Evolutionary conservation across 2,797 vertebrate species (phyloP).

Genomic region (Poecilia picta): DNA sequence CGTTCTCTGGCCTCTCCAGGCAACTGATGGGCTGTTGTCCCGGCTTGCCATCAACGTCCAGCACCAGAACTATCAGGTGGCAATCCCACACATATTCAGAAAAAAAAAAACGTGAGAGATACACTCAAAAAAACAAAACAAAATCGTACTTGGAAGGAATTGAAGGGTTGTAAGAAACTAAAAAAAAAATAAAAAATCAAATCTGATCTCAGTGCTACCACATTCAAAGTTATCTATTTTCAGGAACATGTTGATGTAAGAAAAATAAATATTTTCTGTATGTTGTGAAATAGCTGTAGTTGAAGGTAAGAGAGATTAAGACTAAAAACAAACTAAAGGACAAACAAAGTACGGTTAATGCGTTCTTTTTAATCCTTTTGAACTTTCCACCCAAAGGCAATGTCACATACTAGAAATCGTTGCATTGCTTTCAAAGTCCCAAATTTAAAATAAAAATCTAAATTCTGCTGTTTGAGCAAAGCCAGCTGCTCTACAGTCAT

Average conservation of each 20-base stretch:
- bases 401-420: neutral
- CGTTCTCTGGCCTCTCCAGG: conserved; percentile 32
- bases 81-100: conserved; percentile 7
- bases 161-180: neutral
- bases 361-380: neutral
- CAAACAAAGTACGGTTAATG: neutral
- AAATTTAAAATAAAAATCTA: neutral
- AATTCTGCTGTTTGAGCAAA: neutral
- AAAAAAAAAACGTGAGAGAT: neutral
- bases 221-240: too few relatives aligned
- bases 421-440: neutral
- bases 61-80: conserved; percentile 59
- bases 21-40: conserved; percentile 53
- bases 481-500: neutral
- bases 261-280: neutral
- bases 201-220: too few relatives aligned
- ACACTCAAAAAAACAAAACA: neutral
- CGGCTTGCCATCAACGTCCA: conserved; percentile 57
- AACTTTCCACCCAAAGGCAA: neutral
- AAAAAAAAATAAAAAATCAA: neutral
- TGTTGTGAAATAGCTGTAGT: neutral
- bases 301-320: neutral
- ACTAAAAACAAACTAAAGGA: neutral
- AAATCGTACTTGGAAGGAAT: neutral
- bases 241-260: neutral